A percentile compares a stretch with the other conserved stretches of the same genome.
Conservation (phyloP, 2,888 invertebrate species). For the Idaea biselata region DNA sequence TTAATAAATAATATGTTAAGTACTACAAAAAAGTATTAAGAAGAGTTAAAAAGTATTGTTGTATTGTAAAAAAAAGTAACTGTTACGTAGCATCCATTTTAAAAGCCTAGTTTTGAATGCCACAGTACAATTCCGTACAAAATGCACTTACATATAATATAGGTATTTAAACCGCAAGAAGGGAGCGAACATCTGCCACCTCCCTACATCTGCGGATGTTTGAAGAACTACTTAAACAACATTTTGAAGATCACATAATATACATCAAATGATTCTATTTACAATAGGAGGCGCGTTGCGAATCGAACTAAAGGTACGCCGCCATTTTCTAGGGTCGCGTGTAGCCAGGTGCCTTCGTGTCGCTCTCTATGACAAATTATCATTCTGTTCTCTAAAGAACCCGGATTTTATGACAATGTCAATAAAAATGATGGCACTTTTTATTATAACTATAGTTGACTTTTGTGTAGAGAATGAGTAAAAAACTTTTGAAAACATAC, state of each 20-base stretch:
- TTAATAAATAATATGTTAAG: too few relatives aligned
- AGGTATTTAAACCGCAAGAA: constrained; percentile 49
- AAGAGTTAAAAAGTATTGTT: too few relatives aligned
- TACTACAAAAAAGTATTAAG: too few relatives aligned
- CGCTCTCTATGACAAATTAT: constrained; percentile 74
- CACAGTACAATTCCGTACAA: too few relatives aligned
- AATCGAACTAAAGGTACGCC: constrained; percentile 49
- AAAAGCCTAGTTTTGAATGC: too few relatives aligned
- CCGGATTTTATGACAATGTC: constrained; percentile 50
- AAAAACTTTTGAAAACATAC: constrained; percentile 24
- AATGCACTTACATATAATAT: constrained; percentile 13
- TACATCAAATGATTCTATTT: constrained; percentile 76
- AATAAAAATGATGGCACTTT: constrained; percentile 59
- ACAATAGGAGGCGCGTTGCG: constrained; percentile 70
- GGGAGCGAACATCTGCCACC: constrained; percentile 59
- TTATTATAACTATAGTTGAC: constrained; percentile 47
- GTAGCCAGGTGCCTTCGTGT: constrained; percentile 64
- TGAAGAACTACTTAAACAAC: constrained; percentile 75
- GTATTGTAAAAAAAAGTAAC: too few relatives aligned
- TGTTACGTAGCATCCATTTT: too few relatives aligned
- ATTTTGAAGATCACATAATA: constrained; percentile 76
- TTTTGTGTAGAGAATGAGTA: constrained; percentile 37
- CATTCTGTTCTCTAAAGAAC: constrained; percentile 64
- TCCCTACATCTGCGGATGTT: constrained; percentile 67
- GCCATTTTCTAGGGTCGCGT: constrained; percentile 60